These are phyloP conservation scores for Drosophila buzzatii DNA, from an alignment of 2,888 invertebrate species.

Conservation along the genomic window DNA sequence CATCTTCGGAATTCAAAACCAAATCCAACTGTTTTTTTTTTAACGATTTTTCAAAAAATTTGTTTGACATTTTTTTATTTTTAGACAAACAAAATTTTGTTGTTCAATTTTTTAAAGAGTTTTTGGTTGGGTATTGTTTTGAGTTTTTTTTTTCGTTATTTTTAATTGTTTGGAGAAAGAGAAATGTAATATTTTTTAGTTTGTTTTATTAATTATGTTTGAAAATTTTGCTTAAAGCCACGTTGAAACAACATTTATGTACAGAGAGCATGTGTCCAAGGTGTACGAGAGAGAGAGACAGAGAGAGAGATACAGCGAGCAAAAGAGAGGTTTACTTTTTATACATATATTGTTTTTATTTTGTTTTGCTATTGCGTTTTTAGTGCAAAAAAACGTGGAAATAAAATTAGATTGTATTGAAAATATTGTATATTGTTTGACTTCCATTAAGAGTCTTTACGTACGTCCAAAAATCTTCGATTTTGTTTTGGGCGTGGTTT, in stretches of 20 bases:
- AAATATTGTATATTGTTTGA: slow-evolving; percentile 63
- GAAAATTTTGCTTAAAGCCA: slow-evolving; percentile 62
- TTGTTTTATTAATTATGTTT: slow-evolving; percentile 47
- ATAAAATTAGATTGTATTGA: slow-evolving; percentile 57
- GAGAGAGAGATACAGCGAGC: slow-evolving; percentile 39
- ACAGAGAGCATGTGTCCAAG: slow-evolving; percentile 75
- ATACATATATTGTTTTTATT: slow-evolving; percentile 14
- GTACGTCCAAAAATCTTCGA: slow-evolving; percentile 75
- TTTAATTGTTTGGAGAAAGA: slow-evolving; percentile 65
- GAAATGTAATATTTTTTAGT: slow-evolving; percentile 74
- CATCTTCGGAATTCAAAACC: slow-evolving; percentile 95
- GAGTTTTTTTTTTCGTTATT: slow-evolving; percentile 48
- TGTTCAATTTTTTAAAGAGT: slow-evolving; percentile 16
- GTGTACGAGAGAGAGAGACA: slow-evolving; percentile 67
- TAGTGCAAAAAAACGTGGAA: slow-evolving; percentile 70
- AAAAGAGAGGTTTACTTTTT: slow-evolving; percentile 41
- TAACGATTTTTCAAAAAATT: slow-evolving; percentile 57
- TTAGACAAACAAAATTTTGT: slow-evolving; percentile 47
- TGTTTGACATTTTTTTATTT: slow-evolving; percentile 33
- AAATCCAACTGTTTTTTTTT: slow-evolving; percentile 93
- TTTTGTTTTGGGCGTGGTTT: slow-evolving; percentile 73
- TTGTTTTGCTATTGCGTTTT: slow-evolving; percentile 47
- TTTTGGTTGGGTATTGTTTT: slow-evolving; percentile 67
- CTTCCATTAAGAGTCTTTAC: slow-evolving; percentile 85
- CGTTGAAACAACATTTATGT: slow-evolving; percentile 80